Evolutionary conservation across 2,888 invertebrate genomes (phyloP).

Genomic region (Drosophila nigricruria): DNA sequence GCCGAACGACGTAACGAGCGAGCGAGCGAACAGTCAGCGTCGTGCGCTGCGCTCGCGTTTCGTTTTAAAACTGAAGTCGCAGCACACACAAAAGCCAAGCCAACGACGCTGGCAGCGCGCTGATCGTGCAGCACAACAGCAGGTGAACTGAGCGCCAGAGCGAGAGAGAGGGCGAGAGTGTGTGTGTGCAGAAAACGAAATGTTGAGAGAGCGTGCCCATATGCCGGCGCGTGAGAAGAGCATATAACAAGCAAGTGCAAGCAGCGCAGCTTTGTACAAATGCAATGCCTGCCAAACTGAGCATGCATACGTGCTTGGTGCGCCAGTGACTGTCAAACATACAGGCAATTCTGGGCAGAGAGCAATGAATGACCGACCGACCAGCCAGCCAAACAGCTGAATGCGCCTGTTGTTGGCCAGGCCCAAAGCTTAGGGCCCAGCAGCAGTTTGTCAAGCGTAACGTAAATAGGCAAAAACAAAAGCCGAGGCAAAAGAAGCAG

Average conservation of each 20-base stretch:
- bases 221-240: constrained; percentile 26
- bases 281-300: constrained; percentile 37
- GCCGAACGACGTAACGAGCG: constrained; percentile 19
- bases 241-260: constrained; percentile 40
- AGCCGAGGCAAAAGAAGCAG: constrained; percentile 12
- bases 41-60: constrained; percentile 62
- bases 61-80: constrained; percentile 59
- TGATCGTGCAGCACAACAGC: constrained; percentile 42
- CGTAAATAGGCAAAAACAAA: constrained; percentile 54
- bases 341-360: constrained; percentile 21
- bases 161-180: constrained; percentile 5
- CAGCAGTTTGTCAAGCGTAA: constrained; percentile 71
- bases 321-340: constrained; percentile 41
- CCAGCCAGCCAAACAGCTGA: constrained; percentile 30
- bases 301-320: constrained; percentile 14
- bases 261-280: constrained; percentile 9
- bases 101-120: constrained; percentile 21
- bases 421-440: constrained; percentile 39
- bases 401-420: constrained; percentile 23
- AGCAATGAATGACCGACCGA: constrained; percentile 20
- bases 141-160: constrained; percentile 32
- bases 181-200: not conserved
- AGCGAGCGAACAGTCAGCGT: constrained; percentile 46
- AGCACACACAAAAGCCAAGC: constrained; percentile 21
- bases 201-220: constrained; percentile 5